Conservation (phyloP, 2,888 invertebrate species). For the Cosmopolites sordidus region DNA sequence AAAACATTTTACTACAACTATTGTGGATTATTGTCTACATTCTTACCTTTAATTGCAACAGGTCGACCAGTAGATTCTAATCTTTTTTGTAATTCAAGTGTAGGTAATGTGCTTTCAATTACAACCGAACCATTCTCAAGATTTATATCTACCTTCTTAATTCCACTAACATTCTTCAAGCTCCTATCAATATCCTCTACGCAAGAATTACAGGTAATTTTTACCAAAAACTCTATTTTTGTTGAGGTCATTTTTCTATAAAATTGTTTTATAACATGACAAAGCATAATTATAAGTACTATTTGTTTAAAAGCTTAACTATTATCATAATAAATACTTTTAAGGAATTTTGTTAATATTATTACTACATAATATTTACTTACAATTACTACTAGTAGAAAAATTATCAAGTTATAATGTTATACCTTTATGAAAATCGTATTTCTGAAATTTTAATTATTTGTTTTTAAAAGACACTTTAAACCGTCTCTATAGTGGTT, state of each 20-base stretch:
- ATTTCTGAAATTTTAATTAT: too few species aligned
- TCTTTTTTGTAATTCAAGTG: conserved; percentile 53
- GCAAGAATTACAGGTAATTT: conserved; percentile 58
- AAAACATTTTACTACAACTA: too few species aligned
- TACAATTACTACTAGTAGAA: too few species aligned
- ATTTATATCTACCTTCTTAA: conserved; percentile 52
- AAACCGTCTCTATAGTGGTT: too few species aligned
- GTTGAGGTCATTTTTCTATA: conserved; percentile 38
- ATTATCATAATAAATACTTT: background rate
- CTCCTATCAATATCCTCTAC: conserved; percentile 50
- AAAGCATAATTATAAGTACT: conserved; percentile 4
- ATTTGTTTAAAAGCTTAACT: conserved; percentile 3
- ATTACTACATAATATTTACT: too few species aligned
- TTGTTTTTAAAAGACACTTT: too few species aligned
- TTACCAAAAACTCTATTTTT: conserved; percentile 63
- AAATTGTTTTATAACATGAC: conserved; percentile 7
- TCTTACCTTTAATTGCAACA: conserved; percentile 23
- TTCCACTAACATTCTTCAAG: conserved; percentile 48
- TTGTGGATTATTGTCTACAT: too few species aligned
- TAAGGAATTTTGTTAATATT: too few species aligned
- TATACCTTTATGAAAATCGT: too few species aligned
- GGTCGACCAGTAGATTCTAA: conserved; percentile 54
- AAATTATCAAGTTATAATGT: too few species aligned
- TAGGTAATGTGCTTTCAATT: conserved; percentile 63
- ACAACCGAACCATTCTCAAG: conserved; percentile 63